These are phyloP conservation scores for Micropoecilia bifurca DNA, from an alignment of 2,797 vertebrate species.

Conservation along the genomic window DNA sequence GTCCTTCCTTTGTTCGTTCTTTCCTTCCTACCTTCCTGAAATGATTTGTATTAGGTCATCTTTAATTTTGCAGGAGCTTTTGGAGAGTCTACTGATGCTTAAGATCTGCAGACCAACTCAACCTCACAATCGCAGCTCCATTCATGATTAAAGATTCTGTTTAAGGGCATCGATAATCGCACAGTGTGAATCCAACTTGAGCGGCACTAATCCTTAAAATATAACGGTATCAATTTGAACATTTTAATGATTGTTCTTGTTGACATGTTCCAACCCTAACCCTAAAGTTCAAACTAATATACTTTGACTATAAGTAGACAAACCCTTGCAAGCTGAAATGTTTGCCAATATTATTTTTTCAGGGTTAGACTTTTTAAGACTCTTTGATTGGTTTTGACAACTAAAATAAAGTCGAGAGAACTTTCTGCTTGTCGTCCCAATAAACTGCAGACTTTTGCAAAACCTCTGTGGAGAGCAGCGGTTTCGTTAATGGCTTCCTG, in stretches of 20 bases:
- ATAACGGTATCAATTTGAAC: not conserved
- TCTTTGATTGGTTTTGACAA: constrained; percentile 14
- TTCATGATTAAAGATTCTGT: not conserved
- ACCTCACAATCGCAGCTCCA: not conserved
- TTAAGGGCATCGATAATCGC: not conserved
- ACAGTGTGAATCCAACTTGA: not conserved
- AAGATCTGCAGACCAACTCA: not conserved
- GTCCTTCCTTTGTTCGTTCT: not conserved
- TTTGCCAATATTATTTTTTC: constrained; percentile 9
- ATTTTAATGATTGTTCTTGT: not conserved
- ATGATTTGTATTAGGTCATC: not conserved
- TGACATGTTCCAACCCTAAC: not conserved
- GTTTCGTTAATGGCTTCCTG: constrained; percentile 28
- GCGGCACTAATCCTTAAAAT: not conserved
- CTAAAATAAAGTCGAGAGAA: constrained; percentile 6
- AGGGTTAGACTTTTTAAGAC: constrained; percentile 1
- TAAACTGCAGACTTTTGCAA: constrained; percentile 12
- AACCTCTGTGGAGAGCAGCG: constrained; percentile 1
- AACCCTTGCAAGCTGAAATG: not conserved
- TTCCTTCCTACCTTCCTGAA: not conserved
- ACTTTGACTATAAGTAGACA: not conserved
- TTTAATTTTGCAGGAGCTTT: not conserved
- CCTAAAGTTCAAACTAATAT: not conserved
- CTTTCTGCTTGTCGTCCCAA: constrained; percentile 17
- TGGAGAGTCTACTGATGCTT: not conserved